Percentiles rank a stretch among this genome's conserved stretches.
Evolutionary conservation across 1,140 invertebrate genomes (phyloP).

Genomic region (Manduca sexta): DNA sequence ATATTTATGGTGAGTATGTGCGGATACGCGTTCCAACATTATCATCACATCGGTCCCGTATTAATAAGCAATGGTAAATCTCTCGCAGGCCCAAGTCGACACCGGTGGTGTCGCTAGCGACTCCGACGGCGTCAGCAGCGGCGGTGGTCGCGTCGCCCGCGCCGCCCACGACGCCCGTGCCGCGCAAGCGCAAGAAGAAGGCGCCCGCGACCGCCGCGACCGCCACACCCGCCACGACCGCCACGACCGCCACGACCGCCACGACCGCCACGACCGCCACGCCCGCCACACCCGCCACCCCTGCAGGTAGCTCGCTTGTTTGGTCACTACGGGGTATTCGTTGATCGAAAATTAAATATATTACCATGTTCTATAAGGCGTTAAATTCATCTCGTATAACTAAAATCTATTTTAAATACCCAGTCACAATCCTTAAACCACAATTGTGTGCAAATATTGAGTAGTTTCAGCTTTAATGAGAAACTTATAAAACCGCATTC

Average conservation of each 20-base stretch:
- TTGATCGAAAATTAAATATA: neutral
- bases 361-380: neutral
- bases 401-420: too few species aligned
- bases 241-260: conserved; percentile 15
- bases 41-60: too few species aligned
- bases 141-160: conserved; percentile 7
- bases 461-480: too few species aligned
- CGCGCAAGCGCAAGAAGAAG: conserved; percentile 51
- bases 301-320: too few species aligned
- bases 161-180: conserved; percentile 33
- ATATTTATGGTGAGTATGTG: too few species aligned
- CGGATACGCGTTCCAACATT: too few species aligned
- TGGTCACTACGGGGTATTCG: too few species aligned
- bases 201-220: conserved; percentile 9
- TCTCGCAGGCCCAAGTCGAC: neutral
- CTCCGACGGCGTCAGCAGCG: conserved; percentile 14
- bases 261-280: conserved; percentile 13
- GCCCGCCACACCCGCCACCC: conserved; percentile 19
- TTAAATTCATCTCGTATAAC: too few species aligned
- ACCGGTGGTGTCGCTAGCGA: conserved; percentile 13
- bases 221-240: conserved; percentile 9
- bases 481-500: too few species aligned
- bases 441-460: too few species aligned
- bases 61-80: neutral
- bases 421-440: too few species aligned